Evolutionary conservation across 2,797 vertebrate genomes (phyloP), one percentile per base, ranked within the genome.

Genomic region (Emys orbicularis): DNA sequence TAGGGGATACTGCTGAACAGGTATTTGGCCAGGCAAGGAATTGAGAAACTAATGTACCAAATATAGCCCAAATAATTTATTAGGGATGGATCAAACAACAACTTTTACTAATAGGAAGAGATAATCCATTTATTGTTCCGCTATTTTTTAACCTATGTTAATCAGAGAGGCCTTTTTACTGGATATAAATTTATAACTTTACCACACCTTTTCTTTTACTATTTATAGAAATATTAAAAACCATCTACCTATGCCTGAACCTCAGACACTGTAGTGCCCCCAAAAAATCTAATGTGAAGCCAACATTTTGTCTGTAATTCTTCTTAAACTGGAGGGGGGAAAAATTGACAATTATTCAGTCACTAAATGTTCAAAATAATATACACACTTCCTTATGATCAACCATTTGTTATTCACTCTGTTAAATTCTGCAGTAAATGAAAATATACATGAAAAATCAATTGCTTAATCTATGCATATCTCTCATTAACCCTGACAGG

Each of bases 1-100:
- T 96, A 97, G 94, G 81, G 80, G 79, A n/a, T 97, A 85, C 86
- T 86, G 95, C 37, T 79, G 92, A 95, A 94, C 53, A 83, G 87
- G 85, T 90, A 81, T 91, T 80, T 19, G 95, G 94, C 91, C 95
- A 88, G 72, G 90, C 95, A 86, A 94, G 31, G 12, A 54, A 90
- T 80, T 89, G 34, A 23, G 85, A 95, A 94, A 44, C 16, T 2
- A 94, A 87, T 83, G 87, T 1, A 7, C 44, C 79, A 77, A 91
- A 89, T 81, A 90, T 12, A 93, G 83, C 15, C 1, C 25, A 84
- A 87, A 88, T 81, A 0, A 72, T 54, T 25, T 68, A 19, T 84
- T 93, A 76, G 47, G 72, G 92, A 93, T 9, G 13, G 10, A 94
- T 86, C 18, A 94, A 96, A 90, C 54, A 52, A 90, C 41, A 93